Evolutionary conservation across 2,797 vertebrate species (phyloP), one percentile per base, ranked within the genome.

Genomic region (Loriculus beryllinus): DNA sequence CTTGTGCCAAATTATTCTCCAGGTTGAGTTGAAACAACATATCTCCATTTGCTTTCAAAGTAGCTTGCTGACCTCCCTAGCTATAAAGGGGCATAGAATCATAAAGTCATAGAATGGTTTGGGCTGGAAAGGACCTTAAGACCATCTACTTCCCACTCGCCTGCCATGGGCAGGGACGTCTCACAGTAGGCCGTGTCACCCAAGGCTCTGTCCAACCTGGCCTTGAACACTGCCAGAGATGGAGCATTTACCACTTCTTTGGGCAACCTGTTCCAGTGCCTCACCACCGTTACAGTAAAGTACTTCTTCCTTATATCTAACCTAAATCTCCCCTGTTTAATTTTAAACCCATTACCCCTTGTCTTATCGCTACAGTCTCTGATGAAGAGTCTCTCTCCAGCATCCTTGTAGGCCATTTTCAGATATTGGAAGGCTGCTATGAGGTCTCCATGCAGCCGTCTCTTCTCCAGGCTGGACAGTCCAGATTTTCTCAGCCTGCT

Each of bases 21-120:
- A 93, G 79, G 82, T 92, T 93, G 64, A 95, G 79, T 3, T 89
- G 87, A 96, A 95, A 95, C 26, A 89, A 92, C 40, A 29, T 45
- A 52, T 74, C 82, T 64, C 40, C 74, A 60, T 77, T 90, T 86
- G 54, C 29, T 94, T 87, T 85, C 39, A 26, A 91, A 94, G 83
- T 59, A 84, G 40, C 12, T 71, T 82, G 60, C 57, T 94, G 78
- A 28, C 37, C 64, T 80, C 33, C 19, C 33, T 45, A 42, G 17
- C 45, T 92, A 35, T 60, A 68, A 65, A 71, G 45, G n/a, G 15
- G 77, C 39, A 43, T 35, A 57, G 54, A 23, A 33, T 33, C 54
- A 33, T 10, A 56, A 56, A 56, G 33, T 35, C 22, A 56, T 23
- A 23, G 21, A 56, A 33, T 4, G 2, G 21, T 56, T 35, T 35